A percentile compares a stretch with the other conserved stretches of the same genome.
phyloP scores from a whole-genome alignment of 2,888 invertebrate genomes.

The Perithous albicinctus region DNA sequence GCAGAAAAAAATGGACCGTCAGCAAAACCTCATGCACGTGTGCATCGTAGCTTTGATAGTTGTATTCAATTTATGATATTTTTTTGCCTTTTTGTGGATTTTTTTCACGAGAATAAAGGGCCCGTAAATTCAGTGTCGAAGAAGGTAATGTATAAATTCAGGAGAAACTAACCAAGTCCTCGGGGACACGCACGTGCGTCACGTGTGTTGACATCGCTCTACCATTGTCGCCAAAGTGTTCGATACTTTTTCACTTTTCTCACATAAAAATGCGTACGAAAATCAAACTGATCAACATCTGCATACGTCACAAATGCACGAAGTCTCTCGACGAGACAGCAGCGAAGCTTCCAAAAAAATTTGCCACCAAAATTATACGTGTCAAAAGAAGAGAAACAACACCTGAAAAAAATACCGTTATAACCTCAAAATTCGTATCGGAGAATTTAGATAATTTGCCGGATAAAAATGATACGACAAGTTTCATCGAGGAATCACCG shows the following conservation, averaged over 20 bases:
- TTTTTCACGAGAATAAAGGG: constrained; percentile 57
- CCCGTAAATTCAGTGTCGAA: constrained; percentile 13
- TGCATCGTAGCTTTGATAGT: constrained; percentile 67
- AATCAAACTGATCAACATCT: constrained; percentile 71
- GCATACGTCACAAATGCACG: constrained; percentile 71
- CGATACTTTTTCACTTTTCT: background rate
- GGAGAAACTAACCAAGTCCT: background rate
- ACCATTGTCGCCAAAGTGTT: constrained; percentile 1
- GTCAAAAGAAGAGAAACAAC: constrained; percentile 8
- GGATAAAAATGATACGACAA: background rate
- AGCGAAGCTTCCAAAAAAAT: constrained; percentile 20
- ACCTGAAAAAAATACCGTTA: background rate
- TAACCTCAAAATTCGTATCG: constrained; percentile 69
- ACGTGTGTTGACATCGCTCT: constrained; percentile 44
- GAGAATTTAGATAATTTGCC: constrained; percentile 21
- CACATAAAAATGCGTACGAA: constrained; percentile 63
- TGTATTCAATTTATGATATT: constrained; percentile 71
- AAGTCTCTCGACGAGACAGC: constrained; percentile 6
- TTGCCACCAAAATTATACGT: constrained; percentile 39
- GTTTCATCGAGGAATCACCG: background rate
- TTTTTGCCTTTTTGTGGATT: constrained; percentile 68
- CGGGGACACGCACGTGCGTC: constrained; percentile 33
- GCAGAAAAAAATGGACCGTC: constrained; percentile 77
- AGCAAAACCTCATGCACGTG: constrained; percentile 70
- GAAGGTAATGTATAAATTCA: constrained; percentile 58